Evolutionary conservation across 53 echinoderm and acorn worm genomes (phyloP).

Genomic region (Temnopleurus reevesii): DNA sequence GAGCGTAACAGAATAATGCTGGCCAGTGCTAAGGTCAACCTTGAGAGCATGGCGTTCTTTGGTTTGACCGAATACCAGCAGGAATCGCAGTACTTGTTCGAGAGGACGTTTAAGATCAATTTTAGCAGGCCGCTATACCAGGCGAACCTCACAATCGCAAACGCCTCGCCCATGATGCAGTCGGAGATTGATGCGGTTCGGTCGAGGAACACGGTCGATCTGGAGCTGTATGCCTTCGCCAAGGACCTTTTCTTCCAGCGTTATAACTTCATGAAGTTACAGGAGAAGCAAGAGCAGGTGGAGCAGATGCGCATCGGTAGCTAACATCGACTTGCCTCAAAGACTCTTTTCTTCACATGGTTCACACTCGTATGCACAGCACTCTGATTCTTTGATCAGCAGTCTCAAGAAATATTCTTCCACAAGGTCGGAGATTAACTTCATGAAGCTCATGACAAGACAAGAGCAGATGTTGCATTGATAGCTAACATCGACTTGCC

Average conservation of each 20-base stretch:
- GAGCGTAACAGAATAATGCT: constrained; percentile 74
- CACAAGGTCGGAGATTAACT: too few relatives aligned
- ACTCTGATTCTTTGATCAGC: too few relatives aligned
- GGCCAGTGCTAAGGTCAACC: constrained; percentile 80
- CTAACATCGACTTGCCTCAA: background rate
- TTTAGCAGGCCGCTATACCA: constrained; percentile 74
- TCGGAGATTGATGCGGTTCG: constrained; percentile 54
- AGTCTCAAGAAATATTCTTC: too few relatives aligned
- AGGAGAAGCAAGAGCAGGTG: constrained; percentile 31
- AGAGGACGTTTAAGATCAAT: constrained; percentile 79
- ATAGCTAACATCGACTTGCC: background rate
- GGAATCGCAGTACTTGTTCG: constrained; percentile 86
- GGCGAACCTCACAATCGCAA: constrained; percentile 72
- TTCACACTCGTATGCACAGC: background rate
- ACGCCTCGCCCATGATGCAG: constrained; percentile 36
- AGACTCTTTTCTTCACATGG: background rate
- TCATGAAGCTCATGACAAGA: constrained; percentile 65
- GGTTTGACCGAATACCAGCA: constrained; percentile 87
- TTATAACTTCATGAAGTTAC: constrained; percentile 65
- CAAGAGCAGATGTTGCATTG: background rate
- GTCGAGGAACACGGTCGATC: constrained; percentile 64
- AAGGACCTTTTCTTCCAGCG: constrained; percentile 83
- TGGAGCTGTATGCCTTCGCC: constrained; percentile 85
- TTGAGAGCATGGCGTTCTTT: constrained; percentile 76
- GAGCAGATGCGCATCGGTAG: background rate